Base-by-base conservation (phyloP, 2,113 vertebrate genomes). In the Alosa alosa region DNA sequence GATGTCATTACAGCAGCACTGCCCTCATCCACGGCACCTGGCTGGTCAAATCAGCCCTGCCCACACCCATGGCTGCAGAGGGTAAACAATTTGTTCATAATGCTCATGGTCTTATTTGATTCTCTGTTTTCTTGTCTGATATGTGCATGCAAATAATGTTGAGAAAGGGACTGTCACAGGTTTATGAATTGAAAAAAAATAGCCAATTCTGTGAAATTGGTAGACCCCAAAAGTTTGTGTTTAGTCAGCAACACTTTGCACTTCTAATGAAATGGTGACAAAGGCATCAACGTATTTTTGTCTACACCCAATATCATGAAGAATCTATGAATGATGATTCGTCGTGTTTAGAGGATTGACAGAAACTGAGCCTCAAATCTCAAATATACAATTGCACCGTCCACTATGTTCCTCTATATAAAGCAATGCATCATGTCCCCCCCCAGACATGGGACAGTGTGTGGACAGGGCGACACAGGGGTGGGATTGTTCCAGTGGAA, bases 401-500 rank as follows among this genome's bases (percentile, higher is more conserved):
- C 64, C 64, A 31, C 13, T 36, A 31, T 72, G 57, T 9, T 36
- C 25, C 64, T 36, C 64, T 36, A 72, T 36, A 36, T 11, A 72
- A 68, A 68, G 64, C 64, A 25, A 36, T 72, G 64, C 36, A 25
- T 72, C 31, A 72, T 17, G 3, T 17, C 52, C 15, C 52, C 52
- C 25, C 25, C 20, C 9, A 25, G 25, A 72, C n/a, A 72, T 72
- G 15, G 25, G 64, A 0, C 10, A 72, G 64, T 36, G 64, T 72
- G 64, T 72, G 64, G 25, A 36, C 25, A 72, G 64, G 31, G 64
- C n/a, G 31, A 25, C 10, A 72, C 64, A 72, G 64, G 64, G 64
- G 64, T 31, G 64, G 64, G 64, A 72, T 72, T 72, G 64, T 72
- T 72, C 64, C 64, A 72, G 10, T 72, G 64, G 64, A 72, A 72